Percentiles rank a stretch among this genome's conserved stretches.
Evolutionary conservation across 23 tunicate species (phyloP).

Genomic region (Halocynthia aurantium): DNA sequence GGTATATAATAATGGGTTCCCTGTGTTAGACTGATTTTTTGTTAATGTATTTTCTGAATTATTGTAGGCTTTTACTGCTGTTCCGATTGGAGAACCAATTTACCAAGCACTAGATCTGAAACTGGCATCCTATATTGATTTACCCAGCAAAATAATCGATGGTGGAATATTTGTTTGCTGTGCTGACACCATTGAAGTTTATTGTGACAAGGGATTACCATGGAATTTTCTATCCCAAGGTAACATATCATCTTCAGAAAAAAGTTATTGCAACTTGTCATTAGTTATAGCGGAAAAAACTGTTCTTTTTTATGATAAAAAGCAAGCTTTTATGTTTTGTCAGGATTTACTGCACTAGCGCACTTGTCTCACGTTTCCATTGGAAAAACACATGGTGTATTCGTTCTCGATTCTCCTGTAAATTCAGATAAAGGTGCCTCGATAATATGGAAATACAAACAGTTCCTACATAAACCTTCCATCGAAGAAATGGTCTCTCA

Average conservation of each 20-base stretch:
- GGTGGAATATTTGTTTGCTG: slow-evolving; percentile 93
- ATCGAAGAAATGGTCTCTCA: slow-evolving; percentile 37
- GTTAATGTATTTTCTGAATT: not conserved
- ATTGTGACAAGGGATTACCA: slow-evolving; percentile 29
- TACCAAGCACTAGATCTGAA: slow-evolving; percentile 69
- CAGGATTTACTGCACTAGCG: slow-evolving; percentile 74
- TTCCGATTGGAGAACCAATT: slow-evolving; percentile 41
- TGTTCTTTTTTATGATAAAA: not conserved
- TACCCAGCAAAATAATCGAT: slow-evolving; percentile 50
- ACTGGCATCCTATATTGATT: slow-evolving; percentile 78
- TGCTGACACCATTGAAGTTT: slow-evolving; percentile 81
- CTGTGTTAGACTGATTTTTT: too few relatives aligned
- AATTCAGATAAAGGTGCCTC: not conserved
- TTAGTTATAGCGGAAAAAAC: not conserved
- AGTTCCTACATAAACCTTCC: slow-evolving; percentile 82
- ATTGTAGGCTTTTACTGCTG: slow-evolving; percentile 43
- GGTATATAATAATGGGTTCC: too few relatives aligned
- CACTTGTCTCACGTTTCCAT: slow-evolving; percentile 53
- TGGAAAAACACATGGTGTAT: slow-evolving; percentile 86
- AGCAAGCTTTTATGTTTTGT: not conserved
- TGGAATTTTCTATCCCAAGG: slow-evolving; percentile 54
- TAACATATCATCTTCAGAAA: not conserved
- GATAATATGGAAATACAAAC: slow-evolving; percentile 26
- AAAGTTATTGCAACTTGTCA: not conserved
- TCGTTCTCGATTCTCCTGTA: slow-evolving; percentile 31